These are phyloP conservation scores for Orthonyx spaldingii DNA, from an alignment of 2,113 vertebrate species.

Conservation along the genomic window DNA sequence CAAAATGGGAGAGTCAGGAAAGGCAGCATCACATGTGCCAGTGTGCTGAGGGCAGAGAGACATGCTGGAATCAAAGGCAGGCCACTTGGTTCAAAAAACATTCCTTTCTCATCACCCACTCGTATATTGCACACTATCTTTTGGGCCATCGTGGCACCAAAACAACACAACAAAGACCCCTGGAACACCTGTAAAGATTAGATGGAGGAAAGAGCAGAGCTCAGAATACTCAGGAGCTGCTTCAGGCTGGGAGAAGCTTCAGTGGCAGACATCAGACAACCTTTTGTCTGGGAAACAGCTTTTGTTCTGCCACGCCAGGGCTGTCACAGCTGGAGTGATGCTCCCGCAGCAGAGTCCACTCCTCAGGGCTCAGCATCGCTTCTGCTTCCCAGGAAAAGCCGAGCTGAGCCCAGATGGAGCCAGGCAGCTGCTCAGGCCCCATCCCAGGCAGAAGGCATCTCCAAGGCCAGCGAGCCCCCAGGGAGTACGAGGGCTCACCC, in stretches of 20 bases:
- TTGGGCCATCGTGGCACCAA: rapidly evolving
- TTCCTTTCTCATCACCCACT: background rate
- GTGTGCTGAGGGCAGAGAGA: background rate
- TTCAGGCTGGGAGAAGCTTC: background rate
- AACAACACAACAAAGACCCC: background rate
- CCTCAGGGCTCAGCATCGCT: background rate
- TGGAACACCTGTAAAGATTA: background rate
- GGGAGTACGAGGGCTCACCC: rapidly evolving
- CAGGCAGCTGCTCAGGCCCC: background rate
- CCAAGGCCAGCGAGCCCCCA: rapidly evolving
- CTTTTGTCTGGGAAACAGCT: background rate
- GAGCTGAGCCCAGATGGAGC: background rate
- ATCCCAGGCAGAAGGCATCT: background rate
- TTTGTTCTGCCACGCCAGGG: background rate
- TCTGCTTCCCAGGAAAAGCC: background rate
- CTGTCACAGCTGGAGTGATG: background rate
- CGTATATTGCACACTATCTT: background rate
- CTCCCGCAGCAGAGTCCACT: background rate
- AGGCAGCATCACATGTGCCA: background rate
- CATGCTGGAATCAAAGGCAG: background rate
- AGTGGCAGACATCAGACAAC: background rate
- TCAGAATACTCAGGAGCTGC: background rate
- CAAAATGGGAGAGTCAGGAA: background rate
- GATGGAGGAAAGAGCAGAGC: background rate
- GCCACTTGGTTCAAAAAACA: background rate